Evolutionary conservation across 1,140 invertebrate genomes (phyloP).

Genomic region (Ectropis grisescens): DNA sequence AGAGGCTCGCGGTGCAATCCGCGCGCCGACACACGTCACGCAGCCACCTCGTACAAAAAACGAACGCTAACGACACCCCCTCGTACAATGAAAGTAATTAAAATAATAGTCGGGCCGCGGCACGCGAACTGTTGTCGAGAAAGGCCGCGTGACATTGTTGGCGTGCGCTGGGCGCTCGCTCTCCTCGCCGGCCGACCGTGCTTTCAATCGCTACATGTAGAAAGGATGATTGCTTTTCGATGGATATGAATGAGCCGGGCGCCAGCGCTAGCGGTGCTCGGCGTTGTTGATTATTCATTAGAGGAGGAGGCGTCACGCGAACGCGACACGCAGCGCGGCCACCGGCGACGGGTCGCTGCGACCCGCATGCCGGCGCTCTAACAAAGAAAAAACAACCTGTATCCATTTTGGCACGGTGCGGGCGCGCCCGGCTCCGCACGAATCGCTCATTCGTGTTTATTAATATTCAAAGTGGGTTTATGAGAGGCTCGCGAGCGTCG

Average conservation of each 20-base stretch:
- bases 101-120: slow-evolving; percentile 55
- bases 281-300: slow-evolving; percentile 66
- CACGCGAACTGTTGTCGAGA: slow-evolving; percentile 48
- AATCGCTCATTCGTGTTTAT: slow-evolving; percentile 50
- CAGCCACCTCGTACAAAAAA: slow-evolving; percentile 38
- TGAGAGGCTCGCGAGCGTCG: too few species aligned
- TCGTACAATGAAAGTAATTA: slow-evolving; percentile 56
- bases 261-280: too few species aligned
- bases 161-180: too few species aligned
- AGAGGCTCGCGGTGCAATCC: too few species aligned
- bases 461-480: slow-evolving; percentile 56
- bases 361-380: too few species aligned
- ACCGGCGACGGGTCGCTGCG: too few species aligned
- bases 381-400: too few species aligned
- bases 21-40: too few species aligned
- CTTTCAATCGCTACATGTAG: slow-evolving; percentile 48
- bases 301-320: slow-evolving; percentile 62
- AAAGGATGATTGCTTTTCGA: slow-evolving; percentile 54
- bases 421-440: not conserved
- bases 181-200: slow-evolving; percentile 31
- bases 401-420: too few species aligned
- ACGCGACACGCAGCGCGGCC: too few species aligned
- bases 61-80: slow-evolving; percentile 38
- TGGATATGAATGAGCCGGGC: slow-evolving; percentile 60
- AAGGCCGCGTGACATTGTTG: slow-evolving; percentile 22